Conservation (phyloP, 2,797 vertebrate species). For the Falco naumanni region DNA sequence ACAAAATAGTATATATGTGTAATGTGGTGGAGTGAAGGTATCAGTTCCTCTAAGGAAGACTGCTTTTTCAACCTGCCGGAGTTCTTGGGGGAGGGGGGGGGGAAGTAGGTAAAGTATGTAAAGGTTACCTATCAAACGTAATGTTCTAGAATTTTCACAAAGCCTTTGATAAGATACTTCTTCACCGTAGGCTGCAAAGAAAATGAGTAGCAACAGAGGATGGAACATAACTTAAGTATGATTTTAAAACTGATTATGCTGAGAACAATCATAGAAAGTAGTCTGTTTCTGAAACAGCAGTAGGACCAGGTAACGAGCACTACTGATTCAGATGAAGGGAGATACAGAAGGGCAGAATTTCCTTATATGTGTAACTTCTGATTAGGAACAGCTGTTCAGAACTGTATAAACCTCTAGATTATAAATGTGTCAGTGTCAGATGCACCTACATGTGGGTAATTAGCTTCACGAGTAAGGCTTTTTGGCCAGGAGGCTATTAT, state of each 20-base stretch:
- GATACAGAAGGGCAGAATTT: neutral
- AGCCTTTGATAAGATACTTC: neutral
- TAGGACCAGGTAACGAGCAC: neutral
- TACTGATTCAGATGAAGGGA: neutral
- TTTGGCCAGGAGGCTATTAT: neutral
- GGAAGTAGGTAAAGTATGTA: neutral
- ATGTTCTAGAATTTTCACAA: conserved; percentile 25
- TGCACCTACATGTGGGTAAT: neutral
- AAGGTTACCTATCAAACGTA: conserved; percentile 27
- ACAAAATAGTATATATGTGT: neutral
- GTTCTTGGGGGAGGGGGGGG: neutral
- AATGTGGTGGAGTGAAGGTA: neutral
- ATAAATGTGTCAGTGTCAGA: neutral
- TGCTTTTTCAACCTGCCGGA: neutral
- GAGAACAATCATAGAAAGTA: neutral
- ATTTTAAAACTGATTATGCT: neutral
- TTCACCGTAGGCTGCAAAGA: neutral
- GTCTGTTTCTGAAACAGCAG: neutral
- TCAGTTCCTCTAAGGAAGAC: neutral
- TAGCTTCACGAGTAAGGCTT: neutral
- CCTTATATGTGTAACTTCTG: neutral
- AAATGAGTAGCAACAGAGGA: neutral
- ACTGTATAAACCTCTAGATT: neutral
- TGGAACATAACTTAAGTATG: neutral
- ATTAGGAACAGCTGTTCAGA: neutral